Conservation (phyloP, 2,113 vertebrate species). For the Isurus oxyrinchus region DNA sequence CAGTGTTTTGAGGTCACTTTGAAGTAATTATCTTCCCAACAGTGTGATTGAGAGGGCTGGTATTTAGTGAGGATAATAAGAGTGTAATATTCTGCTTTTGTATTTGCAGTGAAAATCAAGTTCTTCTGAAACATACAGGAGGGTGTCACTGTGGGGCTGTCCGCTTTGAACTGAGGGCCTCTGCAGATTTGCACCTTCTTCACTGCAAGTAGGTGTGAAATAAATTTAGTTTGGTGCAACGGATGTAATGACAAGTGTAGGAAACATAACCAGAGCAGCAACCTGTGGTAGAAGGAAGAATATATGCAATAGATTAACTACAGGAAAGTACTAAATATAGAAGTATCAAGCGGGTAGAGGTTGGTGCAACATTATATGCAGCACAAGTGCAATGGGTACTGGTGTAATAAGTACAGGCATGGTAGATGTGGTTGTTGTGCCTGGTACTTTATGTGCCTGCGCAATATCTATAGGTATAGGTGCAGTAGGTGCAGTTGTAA, state of each 20-base stretch:
- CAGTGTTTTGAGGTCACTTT: neutral
- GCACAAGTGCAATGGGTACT: neutral
- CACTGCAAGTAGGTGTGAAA: slow-evolving; percentile 82
- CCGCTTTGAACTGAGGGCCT: slow-evolving; percentile 79
- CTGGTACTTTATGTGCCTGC: no score
- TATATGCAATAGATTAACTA: neutral
- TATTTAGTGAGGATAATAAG: neutral
- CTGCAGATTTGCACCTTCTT: slow-evolving; percentile 77
- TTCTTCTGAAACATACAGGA: slow-evolving; percentile 78
- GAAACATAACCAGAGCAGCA: neutral
- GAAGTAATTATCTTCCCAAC: neutral
- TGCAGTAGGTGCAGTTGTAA: no score
- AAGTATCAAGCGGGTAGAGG: neutral
- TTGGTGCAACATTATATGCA: neutral
- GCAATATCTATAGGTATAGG: no score
- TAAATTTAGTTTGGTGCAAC: neutral
- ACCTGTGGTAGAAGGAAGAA: neutral
- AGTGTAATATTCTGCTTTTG: slow-evolving; percentile 31
- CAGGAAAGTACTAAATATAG: neutral
- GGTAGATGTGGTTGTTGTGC: no score
- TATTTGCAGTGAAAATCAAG: slow-evolving; percentile 60
- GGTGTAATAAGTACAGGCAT: neutral
- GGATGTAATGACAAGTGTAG: neutral
- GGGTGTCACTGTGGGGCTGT: slow-evolving; percentile 89
- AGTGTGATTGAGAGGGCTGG: neutral